phyloP scores from a whole-genome alignment of 37 sponge, comb jelly and placozoan species.

The Geodia barretti region DNA sequence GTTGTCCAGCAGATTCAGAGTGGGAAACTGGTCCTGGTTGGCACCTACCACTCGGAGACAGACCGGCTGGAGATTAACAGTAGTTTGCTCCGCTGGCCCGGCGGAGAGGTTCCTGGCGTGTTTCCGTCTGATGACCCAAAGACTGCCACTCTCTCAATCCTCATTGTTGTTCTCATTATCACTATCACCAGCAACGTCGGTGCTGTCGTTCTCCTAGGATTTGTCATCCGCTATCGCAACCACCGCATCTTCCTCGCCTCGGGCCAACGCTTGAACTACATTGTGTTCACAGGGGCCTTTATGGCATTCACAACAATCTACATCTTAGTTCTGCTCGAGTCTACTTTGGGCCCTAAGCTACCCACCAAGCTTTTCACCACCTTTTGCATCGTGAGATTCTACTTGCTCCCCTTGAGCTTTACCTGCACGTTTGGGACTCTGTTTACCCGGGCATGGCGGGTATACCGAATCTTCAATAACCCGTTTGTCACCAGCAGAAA shows the following conservation, averaged over 20 bases:
- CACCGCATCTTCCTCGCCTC: slow-evolving; percentile 20
- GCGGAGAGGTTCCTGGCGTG: not conserved
- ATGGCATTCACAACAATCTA: slow-evolving; percentile 1
- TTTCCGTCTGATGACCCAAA: not conserved
- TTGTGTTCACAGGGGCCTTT: slow-evolving; percentile 13
- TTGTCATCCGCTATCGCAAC: not conserved
- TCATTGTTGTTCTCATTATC: not conserved
- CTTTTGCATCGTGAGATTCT: slow-evolving; percentile 32
- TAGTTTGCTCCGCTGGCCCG: not conserved
- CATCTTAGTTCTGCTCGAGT: not conserved
- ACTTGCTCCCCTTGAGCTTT: slow-evolving; percentile 43
- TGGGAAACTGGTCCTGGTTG: not conserved
- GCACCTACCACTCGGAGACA: not conserved
- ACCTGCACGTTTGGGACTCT: slow-evolving; percentile 52
- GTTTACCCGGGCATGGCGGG: slow-evolving; percentile 58
- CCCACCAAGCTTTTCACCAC: not conserved
- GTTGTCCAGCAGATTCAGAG: slow-evolving; percentile 4
- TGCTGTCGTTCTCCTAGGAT: not conserved
- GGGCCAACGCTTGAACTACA: slow-evolving; percentile 15
- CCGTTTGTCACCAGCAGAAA: not conserved
- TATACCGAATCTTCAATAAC: slow-evolving; percentile 49
- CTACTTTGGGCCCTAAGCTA: not conserved
- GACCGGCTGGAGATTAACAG: not conserved
- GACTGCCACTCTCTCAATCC: not conserved
- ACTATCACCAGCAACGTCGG: slow-evolving; percentile 5